Evolutionary conservation across 2,113 vertebrate genomes (phyloP).

Genomic region (Semnopithecus entellus): DNA sequence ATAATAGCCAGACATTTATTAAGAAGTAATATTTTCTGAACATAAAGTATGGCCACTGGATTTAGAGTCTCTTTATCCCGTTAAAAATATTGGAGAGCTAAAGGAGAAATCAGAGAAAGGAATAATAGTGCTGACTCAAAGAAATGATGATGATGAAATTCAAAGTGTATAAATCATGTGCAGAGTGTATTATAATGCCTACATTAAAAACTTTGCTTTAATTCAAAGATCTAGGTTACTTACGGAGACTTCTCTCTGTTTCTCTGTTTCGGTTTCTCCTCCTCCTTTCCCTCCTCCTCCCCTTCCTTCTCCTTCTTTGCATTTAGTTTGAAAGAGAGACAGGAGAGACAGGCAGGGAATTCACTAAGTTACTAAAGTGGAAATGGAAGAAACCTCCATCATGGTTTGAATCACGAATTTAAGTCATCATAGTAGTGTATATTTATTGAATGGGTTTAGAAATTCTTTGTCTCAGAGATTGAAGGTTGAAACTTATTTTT

Average conservation of each 20-base stretch:
- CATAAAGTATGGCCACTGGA: neutral
- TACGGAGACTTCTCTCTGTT: neutral
- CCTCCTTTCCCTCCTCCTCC: rapidly evolving
- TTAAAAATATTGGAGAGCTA: neutral
- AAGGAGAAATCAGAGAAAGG: neutral
- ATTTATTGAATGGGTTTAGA: conserved; percentile 20
- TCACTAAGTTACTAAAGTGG: neutral
- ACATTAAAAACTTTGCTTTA: neutral
- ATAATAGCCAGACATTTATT: conserved; percentile 32
- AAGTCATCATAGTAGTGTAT: neutral
- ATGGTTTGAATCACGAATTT: neutral
- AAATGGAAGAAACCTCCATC: neutral
- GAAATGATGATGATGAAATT: neutral
- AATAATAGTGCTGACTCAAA: neutral
- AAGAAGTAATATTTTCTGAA: conserved; percentile 36
- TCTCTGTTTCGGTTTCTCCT: neutral
- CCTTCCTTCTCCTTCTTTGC: rapidly evolving
- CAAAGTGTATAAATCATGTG: neutral
- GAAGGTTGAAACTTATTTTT: neutral
- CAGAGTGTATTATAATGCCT: neutral
- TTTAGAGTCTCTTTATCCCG: neutral
- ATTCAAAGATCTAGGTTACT: neutral
- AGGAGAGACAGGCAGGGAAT: neutral
- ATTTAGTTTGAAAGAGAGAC: neutral
- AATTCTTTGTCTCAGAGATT: conserved; percentile 23